A percentile compares a stretch with the other conserved stretches of the same genome.
phyloP scores from a whole-genome alignment of 64 coral and sea anemone species.

The Montipora foliosa region DNA sequence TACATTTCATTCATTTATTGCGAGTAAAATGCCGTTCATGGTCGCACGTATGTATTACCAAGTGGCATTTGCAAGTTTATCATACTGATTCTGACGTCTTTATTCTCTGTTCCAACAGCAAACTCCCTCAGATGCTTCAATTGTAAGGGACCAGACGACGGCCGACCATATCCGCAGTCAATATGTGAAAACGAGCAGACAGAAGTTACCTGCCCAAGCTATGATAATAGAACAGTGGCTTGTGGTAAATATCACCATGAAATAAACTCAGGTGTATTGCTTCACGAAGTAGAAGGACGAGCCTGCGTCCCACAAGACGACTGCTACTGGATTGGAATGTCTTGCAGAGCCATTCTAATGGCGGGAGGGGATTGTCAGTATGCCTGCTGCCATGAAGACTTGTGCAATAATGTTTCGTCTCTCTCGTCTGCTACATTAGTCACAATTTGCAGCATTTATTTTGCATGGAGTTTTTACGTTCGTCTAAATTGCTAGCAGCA shows the following conservation, averaged over 20 bases:
- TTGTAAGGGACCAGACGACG: conserved; percentile 38
- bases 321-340: not conserved
- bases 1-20: too few species aligned
- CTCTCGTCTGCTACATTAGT: not conserved
- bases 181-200: conserved; percentile 10
- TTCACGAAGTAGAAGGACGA: conserved; percentile 28
- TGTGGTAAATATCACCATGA: conserved; percentile 26
- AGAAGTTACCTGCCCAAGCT: not conserved
- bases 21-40: too few species aligned
- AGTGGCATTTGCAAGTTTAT: too few species aligned
- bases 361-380: conserved; percentile 8
- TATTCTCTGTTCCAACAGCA: not conserved
- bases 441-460: not conserved
- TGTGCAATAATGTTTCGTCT: not conserved
- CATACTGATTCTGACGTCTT: not conserved
- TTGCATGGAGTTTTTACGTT: not conserved
- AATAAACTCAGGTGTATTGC: not conserved
- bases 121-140: conserved; percentile 15
- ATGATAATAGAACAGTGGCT: not conserved
- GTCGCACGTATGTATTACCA: too few species aligned
- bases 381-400: conserved; percentile 27
- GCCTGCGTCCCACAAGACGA: conserved; percentile 5
- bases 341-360: not conserved
- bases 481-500: not conserved
- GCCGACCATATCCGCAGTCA: conserved; percentile 3